These are phyloP conservation scores for Heliconius congener DNA, from an alignment of 1,140 invertebrate species.

Conservation along the genomic window DNA sequence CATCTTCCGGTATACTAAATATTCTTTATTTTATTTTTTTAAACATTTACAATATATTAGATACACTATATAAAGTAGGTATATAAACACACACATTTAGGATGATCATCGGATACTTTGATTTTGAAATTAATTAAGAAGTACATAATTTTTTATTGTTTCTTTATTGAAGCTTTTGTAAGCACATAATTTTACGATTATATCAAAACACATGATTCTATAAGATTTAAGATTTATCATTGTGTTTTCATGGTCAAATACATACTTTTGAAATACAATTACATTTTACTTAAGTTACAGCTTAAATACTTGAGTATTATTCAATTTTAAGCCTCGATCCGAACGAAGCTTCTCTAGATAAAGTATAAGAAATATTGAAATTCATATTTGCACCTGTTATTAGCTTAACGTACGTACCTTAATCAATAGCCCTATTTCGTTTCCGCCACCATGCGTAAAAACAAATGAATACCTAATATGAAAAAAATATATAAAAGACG, in stretches of 20 bases:
- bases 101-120: not conserved
- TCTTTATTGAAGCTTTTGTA: not conserved
- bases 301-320: not conserved
- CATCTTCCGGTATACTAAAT: slow-evolving; percentile 53
- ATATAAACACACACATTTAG: not conserved
- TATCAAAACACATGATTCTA: too few relatives aligned
- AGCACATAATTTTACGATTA: not conserved
- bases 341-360: not conserved
- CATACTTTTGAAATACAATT: too few relatives aligned
- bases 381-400: slow-evolving; percentile 63
- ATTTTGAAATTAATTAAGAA: not conserved
- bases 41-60: not conserved
- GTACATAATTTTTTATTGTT: not conserved
- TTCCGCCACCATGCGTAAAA: slow-evolving; percentile 72
- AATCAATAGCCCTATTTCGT: slow-evolving; percentile 67
- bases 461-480: slow-evolving; percentile 67
- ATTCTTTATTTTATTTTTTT: not conserved
- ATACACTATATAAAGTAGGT: too few relatives aligned
- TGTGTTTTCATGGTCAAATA: too few relatives aligned
- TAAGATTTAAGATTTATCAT: too few relatives aligned
- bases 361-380: not conserved
- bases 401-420: slow-evolving; percentile 50
- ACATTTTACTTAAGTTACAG: too few relatives aligned
- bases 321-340: not conserved
- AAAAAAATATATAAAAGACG: slow-evolving; percentile 72